phyloP scores from a whole-genome alignment of 2,888 invertebrate genomes.

The Bellardia pandia region DNA sequence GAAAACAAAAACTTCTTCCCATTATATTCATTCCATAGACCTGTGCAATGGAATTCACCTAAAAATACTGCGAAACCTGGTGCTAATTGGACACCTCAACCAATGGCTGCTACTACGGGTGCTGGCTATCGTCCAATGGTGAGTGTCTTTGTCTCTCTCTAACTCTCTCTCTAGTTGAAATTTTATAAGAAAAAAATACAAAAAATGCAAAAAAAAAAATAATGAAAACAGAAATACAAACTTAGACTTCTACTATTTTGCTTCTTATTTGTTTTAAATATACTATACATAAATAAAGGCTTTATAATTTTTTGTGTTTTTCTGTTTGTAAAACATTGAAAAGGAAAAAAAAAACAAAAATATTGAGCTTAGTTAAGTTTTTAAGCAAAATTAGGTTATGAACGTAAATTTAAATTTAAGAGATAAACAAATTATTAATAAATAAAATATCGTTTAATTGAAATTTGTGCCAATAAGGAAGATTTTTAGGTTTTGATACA shows the following conservation, averaged over 20 bases:
- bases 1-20: slow-evolving; percentile 74
- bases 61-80: slow-evolving; percentile 93
- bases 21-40: slow-evolving; percentile 85
- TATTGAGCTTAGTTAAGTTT: slow-evolving; percentile 51
- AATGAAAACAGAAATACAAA: slow-evolving; percentile 56
- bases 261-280: slow-evolving; percentile 46
- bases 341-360: background rate
- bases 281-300: background rate
- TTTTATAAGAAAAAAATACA: slow-evolving; percentile 46
- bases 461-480: slow-evolving; percentile 71
- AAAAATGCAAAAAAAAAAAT: slow-evolving; percentile 60
- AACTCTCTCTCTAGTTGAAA: slow-evolving; percentile 41
- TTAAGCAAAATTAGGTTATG: slow-evolving; percentile 45
- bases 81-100: slow-evolving; percentile 93
- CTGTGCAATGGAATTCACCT: slow-evolving; percentile 96
- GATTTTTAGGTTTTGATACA: slow-evolving; percentile 37
- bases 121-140: slow-evolving; percentile 95
- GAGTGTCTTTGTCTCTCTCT: slow-evolving; percentile 82
- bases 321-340: slow-evolving; percentile 35
- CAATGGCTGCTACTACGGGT: slow-evolving; percentile 94
- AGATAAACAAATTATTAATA: slow-evolving; percentile 7
- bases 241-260: slow-evolving; percentile 54
- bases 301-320: slow-evolving; percentile 26
- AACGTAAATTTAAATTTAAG: slow-evolving; percentile 26
- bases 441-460: slow-evolving; percentile 41